phyloP scores from a whole-genome alignment of 1,140 invertebrate genomes.

The Diuraphis noxia region DNA sequence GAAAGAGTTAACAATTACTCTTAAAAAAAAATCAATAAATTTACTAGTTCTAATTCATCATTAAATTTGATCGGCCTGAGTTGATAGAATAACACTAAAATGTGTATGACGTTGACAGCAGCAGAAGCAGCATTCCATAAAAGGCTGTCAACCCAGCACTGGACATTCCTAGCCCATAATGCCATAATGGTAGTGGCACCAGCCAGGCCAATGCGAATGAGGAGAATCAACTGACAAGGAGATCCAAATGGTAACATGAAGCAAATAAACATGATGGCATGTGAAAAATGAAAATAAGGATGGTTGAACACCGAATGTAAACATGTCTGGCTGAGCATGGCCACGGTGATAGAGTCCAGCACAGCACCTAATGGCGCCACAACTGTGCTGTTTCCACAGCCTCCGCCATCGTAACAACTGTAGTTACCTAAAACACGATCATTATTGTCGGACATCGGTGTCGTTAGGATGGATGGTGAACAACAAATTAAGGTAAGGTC shows the following conservation, averaged over 20 bases:
- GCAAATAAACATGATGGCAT: conserved; percentile 52
- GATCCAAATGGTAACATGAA: conserved; percentile 46
- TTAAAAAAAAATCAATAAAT: not conserved
- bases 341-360: not conserved
- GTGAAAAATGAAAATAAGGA: conserved; percentile 42
- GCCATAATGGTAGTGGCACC: conserved; percentile 77
- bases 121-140: conserved; percentile 85
- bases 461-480: no score
- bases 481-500: not conserved
- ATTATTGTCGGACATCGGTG: no score
- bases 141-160: conserved; percentile 82
- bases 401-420: conserved; percentile 48
- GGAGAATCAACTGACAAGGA: conserved; percentile 64
- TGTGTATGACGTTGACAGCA: conserved; percentile 80
- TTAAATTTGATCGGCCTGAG: conserved; percentile 81
- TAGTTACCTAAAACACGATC: conserved; percentile 24
- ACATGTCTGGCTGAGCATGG: not conserved
- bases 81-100: conserved; percentile 77
- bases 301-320: conserved; percentile 33
- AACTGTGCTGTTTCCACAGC: not conserved
- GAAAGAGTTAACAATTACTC: not conserved
- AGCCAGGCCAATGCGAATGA: conserved; percentile 74
- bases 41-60: conserved; percentile 82
- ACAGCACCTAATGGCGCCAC: not conserved
- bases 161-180: conserved; percentile 80